Evolutionary conservation across 2,113 vertebrate genomes (phyloP).

Genomic region (Vulpes vulpes): DNA sequence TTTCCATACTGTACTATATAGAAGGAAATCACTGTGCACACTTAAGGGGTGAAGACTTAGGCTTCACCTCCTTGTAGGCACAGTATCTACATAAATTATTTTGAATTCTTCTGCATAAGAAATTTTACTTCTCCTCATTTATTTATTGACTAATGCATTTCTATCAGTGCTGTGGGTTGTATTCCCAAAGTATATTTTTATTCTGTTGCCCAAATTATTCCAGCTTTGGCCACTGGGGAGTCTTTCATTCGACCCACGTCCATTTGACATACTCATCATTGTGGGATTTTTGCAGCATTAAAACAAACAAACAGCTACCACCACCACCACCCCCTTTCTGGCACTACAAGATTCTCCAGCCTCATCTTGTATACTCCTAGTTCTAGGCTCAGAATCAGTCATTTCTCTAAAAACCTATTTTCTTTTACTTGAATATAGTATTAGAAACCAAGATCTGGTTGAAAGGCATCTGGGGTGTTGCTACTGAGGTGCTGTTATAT

Average conservation of each 20-base stretch:
- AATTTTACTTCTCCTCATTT: neutral
- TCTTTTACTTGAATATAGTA: conserved; percentile 10
- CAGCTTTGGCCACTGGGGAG: neutral
- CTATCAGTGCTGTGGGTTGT: neutral
- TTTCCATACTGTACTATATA: neutral
- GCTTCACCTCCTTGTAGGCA: neutral
- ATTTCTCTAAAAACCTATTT: neutral
- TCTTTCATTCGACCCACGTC: neutral
- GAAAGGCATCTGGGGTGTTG: neutral
- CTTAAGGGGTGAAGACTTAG: neutral
- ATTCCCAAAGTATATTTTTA: neutral
- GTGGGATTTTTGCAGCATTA: neutral
- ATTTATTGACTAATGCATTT: neutral
- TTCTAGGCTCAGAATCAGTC: neutral
- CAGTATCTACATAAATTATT: neutral
- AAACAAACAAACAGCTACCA: neutral
- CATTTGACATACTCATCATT: neutral
- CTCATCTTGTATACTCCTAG: neutral
- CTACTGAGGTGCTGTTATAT: neutral
- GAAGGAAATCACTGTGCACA: neutral
- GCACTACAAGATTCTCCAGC: neutral
- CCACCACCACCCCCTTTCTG: no score
- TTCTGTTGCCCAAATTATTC: neutral
- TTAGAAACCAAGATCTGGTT: neutral
- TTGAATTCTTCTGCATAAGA: neutral